phyloP scores from a whole-genome alignment of 2,888 invertebrate genomes.

The Diploptera punctata region DNA sequence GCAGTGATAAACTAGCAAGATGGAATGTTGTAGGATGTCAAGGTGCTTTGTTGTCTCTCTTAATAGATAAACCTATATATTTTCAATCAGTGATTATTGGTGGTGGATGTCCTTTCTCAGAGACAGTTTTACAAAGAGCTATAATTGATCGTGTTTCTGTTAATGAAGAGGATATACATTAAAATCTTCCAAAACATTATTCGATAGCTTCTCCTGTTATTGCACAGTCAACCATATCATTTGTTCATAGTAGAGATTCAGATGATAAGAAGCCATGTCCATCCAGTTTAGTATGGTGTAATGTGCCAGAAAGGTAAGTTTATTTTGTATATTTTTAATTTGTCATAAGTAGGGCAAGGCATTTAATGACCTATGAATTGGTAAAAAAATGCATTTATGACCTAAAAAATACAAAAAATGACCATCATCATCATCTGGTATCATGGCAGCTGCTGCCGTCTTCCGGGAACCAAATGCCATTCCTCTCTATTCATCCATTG shows the following conservation, averaged over 20 bases:
- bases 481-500: no score
- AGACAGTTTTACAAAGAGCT: conserved; percentile 65
- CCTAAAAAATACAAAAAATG: no score
- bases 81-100: conserved; percentile 75
- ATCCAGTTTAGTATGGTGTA: conserved; percentile 67
- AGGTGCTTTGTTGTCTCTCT: conserved; percentile 76
- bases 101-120: conserved; percentile 67
- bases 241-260: conserved; percentile 35
- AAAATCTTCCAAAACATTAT: conserved; percentile 44
- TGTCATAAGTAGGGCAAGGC: no score
- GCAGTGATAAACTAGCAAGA: conserved; percentile 91
- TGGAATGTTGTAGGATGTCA: conserved; percentile 77
- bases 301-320: conserved; percentile 55
- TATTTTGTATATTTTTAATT: no score
- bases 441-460: no score
- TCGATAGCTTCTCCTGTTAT: conserved; percentile 44
- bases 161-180: no score
- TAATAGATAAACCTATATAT: conserved; percentile 72
- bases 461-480: no score
- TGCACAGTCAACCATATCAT: conserved; percentile 45
- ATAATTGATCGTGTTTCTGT: conserved; percentile 51
- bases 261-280: conserved; percentile 59
- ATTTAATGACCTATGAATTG: no score
- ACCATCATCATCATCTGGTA: no score
- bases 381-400: no score